Conservation (phyloP, 2,113 vertebrate genomes). For the Trichechus manatus region DNA sequence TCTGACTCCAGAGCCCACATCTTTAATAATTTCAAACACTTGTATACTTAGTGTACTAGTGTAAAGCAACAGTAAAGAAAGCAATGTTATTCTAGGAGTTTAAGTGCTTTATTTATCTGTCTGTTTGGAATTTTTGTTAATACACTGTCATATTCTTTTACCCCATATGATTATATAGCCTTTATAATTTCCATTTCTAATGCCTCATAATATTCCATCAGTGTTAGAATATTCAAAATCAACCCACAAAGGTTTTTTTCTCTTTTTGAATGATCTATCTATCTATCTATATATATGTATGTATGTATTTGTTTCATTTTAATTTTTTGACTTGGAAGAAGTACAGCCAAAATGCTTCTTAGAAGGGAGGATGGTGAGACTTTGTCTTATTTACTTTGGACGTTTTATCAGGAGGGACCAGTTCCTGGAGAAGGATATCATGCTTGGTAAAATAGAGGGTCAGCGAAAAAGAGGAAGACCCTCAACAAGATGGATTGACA, state of each 20-base stretch:
- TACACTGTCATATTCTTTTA: not conserved
- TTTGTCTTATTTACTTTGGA: too few species aligned
- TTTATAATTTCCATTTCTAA: constrained; percentile 40
- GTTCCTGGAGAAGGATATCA: too few species aligned
- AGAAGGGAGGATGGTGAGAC: too few species aligned
- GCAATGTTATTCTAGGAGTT: not conserved
- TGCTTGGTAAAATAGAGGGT: too few species aligned
- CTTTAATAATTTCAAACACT: not conserved
- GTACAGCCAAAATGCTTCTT: too few species aligned
- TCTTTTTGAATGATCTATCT: not conserved
- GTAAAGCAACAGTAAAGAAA: not conserved
- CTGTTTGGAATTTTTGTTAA: not conserved
- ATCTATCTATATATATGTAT: not conserved
- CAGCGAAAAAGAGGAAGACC: too few species aligned
- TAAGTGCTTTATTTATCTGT: not conserved
- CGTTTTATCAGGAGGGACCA: too few species aligned
- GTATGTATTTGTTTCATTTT: too few species aligned
- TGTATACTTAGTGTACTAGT: not conserved
- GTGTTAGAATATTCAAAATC: not conserved
- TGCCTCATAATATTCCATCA: not conserved
- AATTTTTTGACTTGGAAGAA: too few species aligned
- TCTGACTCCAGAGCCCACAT: not conserved
- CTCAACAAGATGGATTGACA: too few species aligned
- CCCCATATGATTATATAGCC: not conserved
- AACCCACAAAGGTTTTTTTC: not conserved